Evolutionary conservation across 2,888 invertebrate species (phyloP), one percentile per base, ranked within the genome.

Genomic region (Norana najaformis): DNA sequence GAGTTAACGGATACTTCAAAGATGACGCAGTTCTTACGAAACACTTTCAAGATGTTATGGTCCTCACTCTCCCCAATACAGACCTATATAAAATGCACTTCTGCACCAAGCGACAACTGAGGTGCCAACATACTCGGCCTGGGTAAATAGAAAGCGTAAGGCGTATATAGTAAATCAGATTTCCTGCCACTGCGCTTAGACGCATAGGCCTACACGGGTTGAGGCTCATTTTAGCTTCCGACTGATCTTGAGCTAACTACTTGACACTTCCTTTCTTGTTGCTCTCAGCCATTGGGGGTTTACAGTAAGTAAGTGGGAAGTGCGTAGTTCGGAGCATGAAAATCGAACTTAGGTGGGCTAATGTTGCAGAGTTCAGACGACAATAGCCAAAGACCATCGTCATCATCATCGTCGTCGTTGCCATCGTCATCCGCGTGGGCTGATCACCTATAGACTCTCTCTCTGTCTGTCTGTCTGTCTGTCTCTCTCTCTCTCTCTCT

Each of bases 71-170:
- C 69, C n/a, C 30, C 69, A 8, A 69, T 69, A 69, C 11, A 30
- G n/a, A 69, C n/a, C 3, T 5, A 69, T 69, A 69, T 69, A 69
- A 8, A 69, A 5, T 69, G 69, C 69, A 69, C 69, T 69, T n/a
- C 69, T 69, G 6, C 30, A n/a, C 69, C 69, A n/a, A 69, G 69
- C 3, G 69, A 69, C 69, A n/a, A 69, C n/a, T 69, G 69, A 69
- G 69, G 69, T 69, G 69, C n/a, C 69, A 69, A n/a, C 69, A n/a
- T 69, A 69, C 69, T 69, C n/a, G 69, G 30, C n/a, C 69, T 69
- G 69, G 69, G 69, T 69, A 69, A 69, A 69, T 69, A 69, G 47
- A 47, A 47, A 20, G 47, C 47, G 23, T 47, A n/a, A n/a, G 69
- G n/a, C 69, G 69, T 20, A 41, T 4, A 30, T 69, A n/a, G n/a